Base-by-base conservation (phyloP, 2,113 vertebrate species). In the Sebastes schlegelii region DNA sequence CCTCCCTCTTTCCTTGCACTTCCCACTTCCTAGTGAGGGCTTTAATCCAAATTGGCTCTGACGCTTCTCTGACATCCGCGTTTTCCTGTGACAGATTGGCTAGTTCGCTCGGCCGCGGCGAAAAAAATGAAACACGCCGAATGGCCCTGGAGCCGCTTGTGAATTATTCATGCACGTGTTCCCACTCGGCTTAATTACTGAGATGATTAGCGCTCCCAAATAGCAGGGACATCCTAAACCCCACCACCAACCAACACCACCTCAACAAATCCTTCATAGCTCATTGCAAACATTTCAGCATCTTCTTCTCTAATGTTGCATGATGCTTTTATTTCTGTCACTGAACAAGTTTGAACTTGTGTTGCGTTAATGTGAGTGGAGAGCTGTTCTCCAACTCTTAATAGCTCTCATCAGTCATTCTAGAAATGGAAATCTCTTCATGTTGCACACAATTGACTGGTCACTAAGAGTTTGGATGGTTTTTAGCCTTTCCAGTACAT, bases 111-210 rank as follows among this genome's bases (percentile, higher is more conserved):
- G 40, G 60, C 74, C 62, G 8, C 6, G 2, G 81, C 60, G 83
- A 57, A 62, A 61, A 61, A 83, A 83, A 79, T 46, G 43, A 78
- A 90, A 76, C 71, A 26, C 14, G 73, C 62, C 45, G 74, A 79
- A 60, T 8, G 58, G 55, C 80, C 91, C 85, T 2, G 21, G 67
- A 90, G 90, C 89, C 58, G 57, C 67, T 9, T 60, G 46, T 83
- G 80, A 92, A 93, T 92, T 88, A 94, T 93, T 92, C 89, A 93
- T 19, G 72, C 90, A 88, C 60, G 57, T 81, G 80, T 85, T 92
- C 73, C 84, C 68, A 68, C 84, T 89, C 51, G 34, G 69, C 77
- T 92, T 92, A 84, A 91, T 93, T 92, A 90, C 89, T 8, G 80
- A 82, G 77, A 83, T 86, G 78, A 91, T 91, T 84, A 88, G 71